phyloP scores from a whole-genome alignment of 2,113 vertebrate genomes.

The Gallinago media region DNA sequence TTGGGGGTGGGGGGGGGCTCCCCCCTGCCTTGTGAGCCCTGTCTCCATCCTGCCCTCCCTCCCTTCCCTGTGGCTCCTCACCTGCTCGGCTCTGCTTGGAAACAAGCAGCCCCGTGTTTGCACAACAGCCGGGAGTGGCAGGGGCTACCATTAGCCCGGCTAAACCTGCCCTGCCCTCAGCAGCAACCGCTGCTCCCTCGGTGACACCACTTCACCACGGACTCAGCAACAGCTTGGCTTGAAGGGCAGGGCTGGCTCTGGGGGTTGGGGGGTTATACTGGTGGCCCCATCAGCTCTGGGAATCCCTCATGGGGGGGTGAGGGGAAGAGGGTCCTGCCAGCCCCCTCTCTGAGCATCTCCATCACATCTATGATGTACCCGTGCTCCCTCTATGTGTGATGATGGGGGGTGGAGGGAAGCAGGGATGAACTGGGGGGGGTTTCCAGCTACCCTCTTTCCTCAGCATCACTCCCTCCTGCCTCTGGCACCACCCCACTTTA shows the following conservation, averaged over 20 bases:
- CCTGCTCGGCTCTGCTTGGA: not conserved
- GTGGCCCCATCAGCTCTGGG: not conserved
- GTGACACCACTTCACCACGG: accelerated
- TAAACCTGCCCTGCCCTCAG: not conserved
- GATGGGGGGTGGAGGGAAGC: too few relatives aligned
- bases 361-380: accelerated
- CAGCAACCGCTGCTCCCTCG: accelerated
- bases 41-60: not conserved
- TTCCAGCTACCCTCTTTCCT: not conserved
- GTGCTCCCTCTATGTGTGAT: accelerated
- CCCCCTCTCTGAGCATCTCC: not conserved
- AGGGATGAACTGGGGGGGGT: too few relatives aligned
- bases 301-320: accelerated
- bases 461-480: not conserved
- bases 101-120: not conserved
- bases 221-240: not conserved
- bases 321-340: not conserved
- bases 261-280: accelerated
- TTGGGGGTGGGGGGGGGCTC: accelerated
- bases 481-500: not conserved
- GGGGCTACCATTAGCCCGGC: not conserved
- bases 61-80: not conserved
- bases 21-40: accelerated
- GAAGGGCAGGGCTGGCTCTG: not conserved
- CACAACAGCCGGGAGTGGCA: not conserved